Conservation (phyloP, 2,888 invertebrate genomes). For the Quadroppia sp. region DNA sequence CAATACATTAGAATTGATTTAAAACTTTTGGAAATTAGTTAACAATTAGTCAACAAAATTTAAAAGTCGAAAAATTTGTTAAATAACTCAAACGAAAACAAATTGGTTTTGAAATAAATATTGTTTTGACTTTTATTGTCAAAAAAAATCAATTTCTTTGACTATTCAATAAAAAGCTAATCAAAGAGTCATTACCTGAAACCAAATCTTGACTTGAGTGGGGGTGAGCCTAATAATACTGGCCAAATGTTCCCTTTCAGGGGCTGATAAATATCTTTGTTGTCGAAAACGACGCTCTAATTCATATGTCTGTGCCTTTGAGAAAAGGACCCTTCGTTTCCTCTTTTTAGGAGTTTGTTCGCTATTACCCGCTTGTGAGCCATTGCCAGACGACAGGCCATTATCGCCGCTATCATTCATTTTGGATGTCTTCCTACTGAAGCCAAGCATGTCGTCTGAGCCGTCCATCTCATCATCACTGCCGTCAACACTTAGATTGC, state of each 20-base stretch:
- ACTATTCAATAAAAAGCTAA: too few relatives aligned
- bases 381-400: slow-evolving; percentile 8
- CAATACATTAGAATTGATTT: too few relatives aligned
- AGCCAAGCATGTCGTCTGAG: slow-evolving; percentile 48
- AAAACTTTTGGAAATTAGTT: too few relatives aligned
- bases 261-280: slow-evolving; percentile 93
- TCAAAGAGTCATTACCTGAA: slow-evolving; percentile 60
- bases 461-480: slow-evolving; percentile 52
- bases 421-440: slow-evolving; percentile 11
- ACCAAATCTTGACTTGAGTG: slow-evolving; percentile 97
- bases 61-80: too few relatives aligned
- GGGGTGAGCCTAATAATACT: slow-evolving; percentile 90
- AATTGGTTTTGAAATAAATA: too few relatives aligned
- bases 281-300: slow-evolving; percentile 89
- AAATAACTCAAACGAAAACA: too few relatives aligned
- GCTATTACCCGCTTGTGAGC: slow-evolving; percentile 1
- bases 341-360: slow-evolving; percentile 65
- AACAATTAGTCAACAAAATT: too few relatives aligned
- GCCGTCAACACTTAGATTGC: slow-evolving; percentile 50
- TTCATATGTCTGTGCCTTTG: slow-evolving; percentile 95
- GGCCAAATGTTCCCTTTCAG: slow-evolving; percentile 94
- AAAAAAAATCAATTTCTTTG: too few relatives aligned
- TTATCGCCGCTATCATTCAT: slow-evolving; percentile 40
- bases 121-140: too few relatives aligned
- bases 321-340: slow-evolving; percentile 92